Base-by-base conservation (phyloP, 2,113 vertebrate genomes). In the Porphyrio hochstetteri region DNA sequence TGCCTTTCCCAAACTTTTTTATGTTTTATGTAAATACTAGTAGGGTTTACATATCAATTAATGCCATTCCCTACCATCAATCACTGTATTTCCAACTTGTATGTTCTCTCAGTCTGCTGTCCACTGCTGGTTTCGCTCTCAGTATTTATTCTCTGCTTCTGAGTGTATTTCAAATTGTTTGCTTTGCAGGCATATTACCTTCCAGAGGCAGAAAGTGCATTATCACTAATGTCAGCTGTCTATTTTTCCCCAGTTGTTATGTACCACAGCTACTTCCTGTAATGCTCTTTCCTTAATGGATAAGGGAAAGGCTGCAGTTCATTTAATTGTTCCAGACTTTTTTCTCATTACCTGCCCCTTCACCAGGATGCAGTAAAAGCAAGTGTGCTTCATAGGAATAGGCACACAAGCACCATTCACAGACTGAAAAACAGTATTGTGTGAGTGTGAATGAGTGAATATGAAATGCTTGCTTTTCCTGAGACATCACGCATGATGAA, bases 161-260 rank as follows among this genome's bases (percentile, higher is more conserved):
- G 71, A 95, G 78, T 31, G 60, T 57, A 78, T 40, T 86, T 86
- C 63, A 86, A 75, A 96, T 82, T 86, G 86, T 97, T 97, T 97
- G 88, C 84, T 96, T 86, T 89, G 63, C 70, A 85, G 87, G 86
- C 48, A 38, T 90, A 92, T 75, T 90, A 83, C 46, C 56, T 95
- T 91, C 56, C 68, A 96, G 65, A 75, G 77, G 40, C 64, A 95
- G 85, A 86, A 90, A 95, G 56, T 82, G 64, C 95, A 95, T 98
- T 95, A 96, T 69, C 90, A 56, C 76, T 97, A 96, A 97, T 78
- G 63, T 96, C 86, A 97, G 93, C 89, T 95, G 92, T 90, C 94
- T 93, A 91, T 82, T 91, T 96, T 93, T 93, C 55, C 79, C 77
- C 88, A 67, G 92, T 88, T 95, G 84, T 94, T 96, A 96, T 80